A percentile compares a stretch with the other conserved stretches of the same genome.
Conservation (phyloP, 2,888 invertebrate species). For the Metacarcinus magister region DNA sequence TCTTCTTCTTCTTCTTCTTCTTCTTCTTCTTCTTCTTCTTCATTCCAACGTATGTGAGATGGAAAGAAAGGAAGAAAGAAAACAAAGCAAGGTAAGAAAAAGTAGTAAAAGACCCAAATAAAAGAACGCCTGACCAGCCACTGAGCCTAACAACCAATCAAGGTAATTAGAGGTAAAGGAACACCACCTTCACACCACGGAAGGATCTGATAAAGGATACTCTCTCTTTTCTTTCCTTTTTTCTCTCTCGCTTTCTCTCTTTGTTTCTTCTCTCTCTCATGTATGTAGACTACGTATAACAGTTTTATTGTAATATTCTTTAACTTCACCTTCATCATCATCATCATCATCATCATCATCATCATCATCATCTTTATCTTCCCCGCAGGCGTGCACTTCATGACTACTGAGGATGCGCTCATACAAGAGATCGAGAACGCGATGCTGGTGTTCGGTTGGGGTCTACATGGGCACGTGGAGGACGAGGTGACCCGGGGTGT, state of each 20-base stretch:
- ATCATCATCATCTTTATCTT: neutral
- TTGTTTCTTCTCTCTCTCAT: neutral
- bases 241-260: neutral
- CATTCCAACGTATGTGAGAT: no score
- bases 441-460: constrained; percentile 95
- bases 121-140: no score
- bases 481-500: constrained; percentile 87
- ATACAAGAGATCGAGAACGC: constrained; percentile 95
- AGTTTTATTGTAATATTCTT: neutral
- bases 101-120: no score
- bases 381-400: constrained; percentile 90
- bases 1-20: neutral
- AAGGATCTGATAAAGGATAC: neutral
- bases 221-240: neutral
- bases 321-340: neutral
- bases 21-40: neutral
- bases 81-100: no score
- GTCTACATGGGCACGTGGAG: constrained; percentile 93
- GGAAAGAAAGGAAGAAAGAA: no score
- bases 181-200: no score
- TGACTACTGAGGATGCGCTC: constrained; percentile 92
- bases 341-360: neutral
- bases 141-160: no score
- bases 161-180: no score
- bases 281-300: neutral